These are phyloP conservation scores for Cinara cedri DNA, from an alignment of 2,888 invertebrate species.

Conservation along the genomic window DNA sequence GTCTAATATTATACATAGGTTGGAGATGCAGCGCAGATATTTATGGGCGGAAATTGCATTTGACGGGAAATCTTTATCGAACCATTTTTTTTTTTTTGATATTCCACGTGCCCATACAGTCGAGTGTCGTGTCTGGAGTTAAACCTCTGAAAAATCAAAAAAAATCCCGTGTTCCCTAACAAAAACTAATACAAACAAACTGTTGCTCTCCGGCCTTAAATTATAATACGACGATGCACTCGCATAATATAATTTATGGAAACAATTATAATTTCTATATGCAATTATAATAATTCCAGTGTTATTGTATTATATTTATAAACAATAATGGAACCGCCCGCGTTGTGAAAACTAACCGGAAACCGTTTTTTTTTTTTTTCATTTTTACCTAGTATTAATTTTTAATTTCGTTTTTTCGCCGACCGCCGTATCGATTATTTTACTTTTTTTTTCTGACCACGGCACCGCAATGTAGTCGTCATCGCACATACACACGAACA, in stretches of 20 bases:
- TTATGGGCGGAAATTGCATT: conserved; percentile 41
- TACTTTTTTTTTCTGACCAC: neutral
- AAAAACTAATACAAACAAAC: conserved; percentile 26
- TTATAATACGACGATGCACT: neutral
- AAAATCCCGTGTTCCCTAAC: neutral
- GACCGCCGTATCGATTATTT: too few relatives aligned
- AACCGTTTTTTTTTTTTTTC: too few relatives aligned
- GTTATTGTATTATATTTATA: too few relatives aligned
- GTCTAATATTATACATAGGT: neutral
- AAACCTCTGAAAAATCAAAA: neutral
- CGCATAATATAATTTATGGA: too few relatives aligned
- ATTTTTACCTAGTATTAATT: too few relatives aligned
- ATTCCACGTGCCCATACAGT: neutral
- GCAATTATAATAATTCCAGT: too few relatives aligned
- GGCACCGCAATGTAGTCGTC: neutral
- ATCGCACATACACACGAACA: too few relatives aligned
- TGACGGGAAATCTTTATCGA: conserved; percentile 54
- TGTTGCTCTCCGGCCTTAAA: conserved; percentile 27
- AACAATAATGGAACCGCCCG: too few relatives aligned
- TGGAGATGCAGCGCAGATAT: neutral
- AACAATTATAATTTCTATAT: too few relatives aligned
- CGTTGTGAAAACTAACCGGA: too few relatives aligned
- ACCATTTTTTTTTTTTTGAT: neutral
- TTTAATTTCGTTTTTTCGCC: too few relatives aligned
- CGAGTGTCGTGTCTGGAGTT: neutral